Evolutionary conservation across 2,888 invertebrate genomes (phyloP).

Genomic region (Troilus luridus): DNA sequence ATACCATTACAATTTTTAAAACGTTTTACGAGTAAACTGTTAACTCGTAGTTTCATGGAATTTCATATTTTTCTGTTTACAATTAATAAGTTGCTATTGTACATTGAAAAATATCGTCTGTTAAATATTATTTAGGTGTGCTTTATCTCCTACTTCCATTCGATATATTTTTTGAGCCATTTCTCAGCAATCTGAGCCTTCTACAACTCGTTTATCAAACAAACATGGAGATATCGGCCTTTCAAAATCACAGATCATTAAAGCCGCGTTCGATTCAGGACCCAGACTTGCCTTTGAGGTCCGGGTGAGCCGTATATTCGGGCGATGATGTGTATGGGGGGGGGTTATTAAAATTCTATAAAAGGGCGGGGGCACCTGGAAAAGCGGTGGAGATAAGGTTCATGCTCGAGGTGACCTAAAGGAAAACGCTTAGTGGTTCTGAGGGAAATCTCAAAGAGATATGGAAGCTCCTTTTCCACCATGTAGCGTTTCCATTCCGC

Average conservation of each 20-base stretch:
- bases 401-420: conserved; percentile 52
- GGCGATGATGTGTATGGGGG: not conserved
- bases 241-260: conserved; percentile 37
- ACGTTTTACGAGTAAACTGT: no score
- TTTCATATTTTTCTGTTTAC: no score
- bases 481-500: conserved; percentile 40
- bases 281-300: not conserved
- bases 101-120: no score
- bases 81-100: no score
- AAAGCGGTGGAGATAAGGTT: conserved; percentile 51
- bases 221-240: not conserved
- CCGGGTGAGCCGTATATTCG: not conserved
- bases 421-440: conserved; percentile 53
- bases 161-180: not conserved
- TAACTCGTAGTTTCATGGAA: no score
- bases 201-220: not conserved
- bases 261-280: conserved; percentile 2
- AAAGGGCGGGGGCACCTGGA: conserved; percentile 3
- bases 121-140: no score
- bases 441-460: conserved; percentile 45
- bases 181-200: not conserved
- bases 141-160: not conserved
- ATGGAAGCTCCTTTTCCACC: conserved; percentile 26
- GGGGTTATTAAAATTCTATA: conserved; percentile 46
- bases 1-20: no score